Base-by-base conservation (phyloP, 2,113 vertebrate species). In the Grus americana region DNA sequence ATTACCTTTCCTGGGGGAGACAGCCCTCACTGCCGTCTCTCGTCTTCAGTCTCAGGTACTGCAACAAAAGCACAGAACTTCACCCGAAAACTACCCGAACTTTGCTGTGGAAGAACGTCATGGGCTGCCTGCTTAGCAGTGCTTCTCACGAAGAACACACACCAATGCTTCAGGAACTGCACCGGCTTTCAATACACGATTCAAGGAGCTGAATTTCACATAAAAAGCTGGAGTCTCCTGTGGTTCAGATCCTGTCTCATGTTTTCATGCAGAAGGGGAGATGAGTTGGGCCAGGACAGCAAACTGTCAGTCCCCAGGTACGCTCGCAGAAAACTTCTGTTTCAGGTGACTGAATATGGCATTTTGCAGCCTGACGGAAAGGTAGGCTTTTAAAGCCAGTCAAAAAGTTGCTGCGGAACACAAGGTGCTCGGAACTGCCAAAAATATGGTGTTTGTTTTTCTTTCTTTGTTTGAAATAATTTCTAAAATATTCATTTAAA, bases 171-270 rank as follows among this genome's bases (percentile, higher is more conserved):
- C 62, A 63, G 24, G 74, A 71, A 58, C 1, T 47, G 47, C 38
- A 44, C 46, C 2, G 1, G 5, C 27, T 54, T 57, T 24, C 47
- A 29, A 20, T 2, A 5, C 10, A 18, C 1, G 5, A 19, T 3
- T 59, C 16, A 67, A 65, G 62, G 24, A 73, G 70, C 4, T 62
- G 58, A 47, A 34, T 54, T 27, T 14, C 29, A 78, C 44, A 12
- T 3, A 8, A 23, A 70, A 38, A 38, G 11, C 36, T 20, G 12
- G 40, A 73, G 23, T 29, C 26, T 23, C 59, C 30, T 7, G 19
- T 44, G 18, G 12, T 18, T 30, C 61, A 85, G 17, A 24, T 67
- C 27, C 29, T 30, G 20, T 6, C 57, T 72, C 9, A 0, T 7
- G 9, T 61, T 63, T 65, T 46, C 62, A 16, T 18, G 29, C 22